These are phyloP conservation scores for Synaphobranchus kaupii DNA, from an alignment of 2,797 vertebrate genomes.

Conservation along the genomic window DNA sequence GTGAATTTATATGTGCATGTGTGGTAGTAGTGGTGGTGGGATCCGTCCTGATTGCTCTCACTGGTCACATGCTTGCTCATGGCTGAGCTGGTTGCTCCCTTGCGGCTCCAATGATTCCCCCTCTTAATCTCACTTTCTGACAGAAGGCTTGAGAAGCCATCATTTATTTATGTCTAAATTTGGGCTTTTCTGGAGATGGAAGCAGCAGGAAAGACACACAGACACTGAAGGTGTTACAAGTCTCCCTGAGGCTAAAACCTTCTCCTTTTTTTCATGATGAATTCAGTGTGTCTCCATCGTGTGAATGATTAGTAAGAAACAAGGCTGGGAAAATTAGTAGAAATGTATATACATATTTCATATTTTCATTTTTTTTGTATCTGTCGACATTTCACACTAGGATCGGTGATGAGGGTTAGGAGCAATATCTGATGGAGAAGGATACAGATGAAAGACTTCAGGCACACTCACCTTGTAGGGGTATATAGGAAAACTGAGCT, in stretches of 20 bases:
- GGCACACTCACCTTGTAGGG: no score
- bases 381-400: no score
- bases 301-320: neutral
- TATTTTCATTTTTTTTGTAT: no score
- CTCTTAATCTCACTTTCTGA: slow-evolving; percentile 72
- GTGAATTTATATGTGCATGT: no score
- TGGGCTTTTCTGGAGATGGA: slow-evolving; percentile 39
- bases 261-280: neutral
- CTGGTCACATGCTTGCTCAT: slow-evolving; percentile 56
- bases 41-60: no score
- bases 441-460: no score
- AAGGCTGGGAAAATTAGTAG: neutral
- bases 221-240: neutral
- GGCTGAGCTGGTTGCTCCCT: slow-evolving; percentile 59
- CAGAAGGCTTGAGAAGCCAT: slow-evolving; percentile 72
- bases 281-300: neutral
- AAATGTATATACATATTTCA: no score
- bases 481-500: no score
- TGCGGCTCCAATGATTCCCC: slow-evolving; percentile 64
- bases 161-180: slow-evolving; percentile 70
- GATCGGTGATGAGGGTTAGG: no score
- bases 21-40: no score
- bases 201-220: neutral
- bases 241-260: neutral
- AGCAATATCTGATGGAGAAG: no score